Evolutionary conservation across 2,888 invertebrate genomes (phyloP).

Genomic region (Cynaeus angustus): DNA sequence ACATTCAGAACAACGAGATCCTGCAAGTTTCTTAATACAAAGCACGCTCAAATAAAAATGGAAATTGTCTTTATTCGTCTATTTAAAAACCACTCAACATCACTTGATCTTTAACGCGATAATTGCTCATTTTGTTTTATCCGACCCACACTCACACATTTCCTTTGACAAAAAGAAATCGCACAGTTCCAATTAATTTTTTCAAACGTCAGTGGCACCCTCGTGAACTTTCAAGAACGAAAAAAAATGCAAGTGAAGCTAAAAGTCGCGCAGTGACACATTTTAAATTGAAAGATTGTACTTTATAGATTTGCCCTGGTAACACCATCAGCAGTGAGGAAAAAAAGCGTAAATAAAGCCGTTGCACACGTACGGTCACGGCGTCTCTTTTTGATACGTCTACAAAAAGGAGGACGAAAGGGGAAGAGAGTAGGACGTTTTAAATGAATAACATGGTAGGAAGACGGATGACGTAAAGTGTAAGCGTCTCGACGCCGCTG

Average conservation of each 20-base stretch:
- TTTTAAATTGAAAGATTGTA: slow-evolving; percentile 56
- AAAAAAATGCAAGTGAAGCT: slow-evolving; percentile 48
- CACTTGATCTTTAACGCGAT: slow-evolving; percentile 2
- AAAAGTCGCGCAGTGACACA: slow-evolving; percentile 53
- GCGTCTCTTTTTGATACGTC: slow-evolving; percentile 18
- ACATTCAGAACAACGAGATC: no score
- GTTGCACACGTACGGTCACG: slow-evolving; percentile 20
- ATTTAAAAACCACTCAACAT: neutral
- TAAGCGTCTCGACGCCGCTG: slow-evolving; percentile 60
- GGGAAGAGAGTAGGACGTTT: slow-evolving; percentile 50
- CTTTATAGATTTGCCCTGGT: slow-evolving; percentile 54
- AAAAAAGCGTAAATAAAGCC: slow-evolving; percentile 48
- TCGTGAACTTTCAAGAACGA: no score
- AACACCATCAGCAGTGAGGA: slow-evolving; percentile 44
- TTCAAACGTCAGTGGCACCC: no score
- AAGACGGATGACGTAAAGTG: slow-evolving; percentile 60
- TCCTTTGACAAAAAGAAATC: slow-evolving; percentile 3
- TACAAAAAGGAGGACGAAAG: slow-evolving; percentile 34
- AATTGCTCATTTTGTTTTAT: slow-evolving; percentile 4
- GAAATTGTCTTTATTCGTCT: neutral
- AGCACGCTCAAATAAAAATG: no score
- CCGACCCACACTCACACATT: slow-evolving; percentile 4
- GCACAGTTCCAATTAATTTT: slow-evolving; percentile 31
- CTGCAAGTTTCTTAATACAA: no score
- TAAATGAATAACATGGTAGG: slow-evolving; percentile 54